These are phyloP conservation scores for Sphaerodactylus townsendi DNA, from an alignment of 2,113 vertebrate species.

Conservation along the genomic window DNA sequence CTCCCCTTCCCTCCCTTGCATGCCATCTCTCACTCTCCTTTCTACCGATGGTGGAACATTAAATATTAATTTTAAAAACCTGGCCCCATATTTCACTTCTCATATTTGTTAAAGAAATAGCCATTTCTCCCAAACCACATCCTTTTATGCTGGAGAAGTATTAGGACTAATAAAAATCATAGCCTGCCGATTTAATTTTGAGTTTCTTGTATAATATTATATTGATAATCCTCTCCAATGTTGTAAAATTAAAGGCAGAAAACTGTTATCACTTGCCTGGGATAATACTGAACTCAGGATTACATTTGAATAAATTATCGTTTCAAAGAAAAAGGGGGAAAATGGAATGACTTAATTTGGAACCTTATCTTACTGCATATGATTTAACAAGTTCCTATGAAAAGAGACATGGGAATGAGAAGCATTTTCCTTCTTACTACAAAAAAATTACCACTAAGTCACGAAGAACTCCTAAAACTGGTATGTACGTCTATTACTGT, in stretches of 20 bases:
- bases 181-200: conserved; percentile 22
- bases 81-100: conserved; percentile 2
- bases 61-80: neutral
- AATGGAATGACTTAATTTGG: conserved; percentile 18
- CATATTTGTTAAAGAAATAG: neutral
- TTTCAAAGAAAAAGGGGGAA: conserved; percentile 1
- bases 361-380: neutral
- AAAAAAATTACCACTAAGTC: neutral
- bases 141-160: neutral
- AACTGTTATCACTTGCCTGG: neutral
- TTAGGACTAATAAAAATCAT: neutral
- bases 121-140: neutral
- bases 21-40: too few relatives aligned
- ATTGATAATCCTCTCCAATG: conserved; percentile 7
- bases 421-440: neutral
- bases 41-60: conserved; percentile 5
- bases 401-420: neutral
- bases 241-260: neutral
- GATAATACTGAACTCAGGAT: neutral
- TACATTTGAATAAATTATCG: conserved; percentile 3
- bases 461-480: neutral
- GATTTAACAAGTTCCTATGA: conserved; percentile 13
- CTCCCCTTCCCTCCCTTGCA: too few relatives aligned
- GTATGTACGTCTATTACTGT: neutral
- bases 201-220: neutral